Conservation (phyloP, 2,888 invertebrate species). For the Halocaridina rubra region DNA sequence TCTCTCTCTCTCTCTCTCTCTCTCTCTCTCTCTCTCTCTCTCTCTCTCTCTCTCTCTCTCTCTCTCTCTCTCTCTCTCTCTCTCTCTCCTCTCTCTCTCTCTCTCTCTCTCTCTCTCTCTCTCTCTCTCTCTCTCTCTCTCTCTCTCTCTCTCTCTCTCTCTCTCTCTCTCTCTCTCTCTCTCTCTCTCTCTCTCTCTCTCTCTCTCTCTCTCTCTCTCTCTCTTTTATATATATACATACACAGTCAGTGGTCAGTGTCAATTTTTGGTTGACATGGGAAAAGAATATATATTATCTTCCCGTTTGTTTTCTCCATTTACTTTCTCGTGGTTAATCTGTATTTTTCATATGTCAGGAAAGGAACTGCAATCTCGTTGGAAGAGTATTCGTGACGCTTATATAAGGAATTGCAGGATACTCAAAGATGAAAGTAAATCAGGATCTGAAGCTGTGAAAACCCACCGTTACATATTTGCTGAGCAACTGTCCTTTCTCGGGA, state of each 20-base stretch:
- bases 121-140: too few species aligned
- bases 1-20: too few species aligned
- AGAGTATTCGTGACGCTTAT: neutral
- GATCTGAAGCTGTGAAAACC: neutral
- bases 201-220: too few species aligned
- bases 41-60: too few species aligned
- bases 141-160: too few species aligned
- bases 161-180: too few species aligned
- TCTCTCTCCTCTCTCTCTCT: too few species aligned
- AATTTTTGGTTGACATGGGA: neutral
- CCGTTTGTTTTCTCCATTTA: neutral
- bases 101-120: too few species aligned
- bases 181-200: too few species aligned
- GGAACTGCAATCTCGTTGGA: neutral
- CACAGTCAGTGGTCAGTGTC: neutral
- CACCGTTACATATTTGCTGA: constrained; percentile 7
- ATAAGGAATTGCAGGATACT: neutral
- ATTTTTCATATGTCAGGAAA: neutral
- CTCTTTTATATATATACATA: neutral
- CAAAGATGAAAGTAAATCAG: neutral
- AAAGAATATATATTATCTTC: constrained; percentile 7
- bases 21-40: too few species aligned
- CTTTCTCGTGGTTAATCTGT: neutral
- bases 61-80: too few species aligned
- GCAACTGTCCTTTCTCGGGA: neutral